Evolutionary conservation across 2,888 invertebrate species (phyloP).

Genomic region (Pyrgus malvae): DNA sequence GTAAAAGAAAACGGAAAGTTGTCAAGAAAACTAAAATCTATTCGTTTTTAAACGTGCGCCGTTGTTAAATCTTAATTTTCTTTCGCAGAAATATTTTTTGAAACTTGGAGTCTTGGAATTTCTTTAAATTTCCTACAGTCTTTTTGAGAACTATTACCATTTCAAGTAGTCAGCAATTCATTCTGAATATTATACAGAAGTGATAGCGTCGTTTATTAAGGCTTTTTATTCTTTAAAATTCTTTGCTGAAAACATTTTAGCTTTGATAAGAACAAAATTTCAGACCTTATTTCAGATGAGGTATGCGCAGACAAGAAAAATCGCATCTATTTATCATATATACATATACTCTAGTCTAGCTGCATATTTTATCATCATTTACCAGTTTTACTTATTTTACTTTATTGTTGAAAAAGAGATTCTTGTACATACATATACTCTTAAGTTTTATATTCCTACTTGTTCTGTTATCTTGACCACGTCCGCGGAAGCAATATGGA

Average conservation of each 20-base stretch:
- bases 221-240: constrained; percentile 9
- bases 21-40: constrained; percentile 31
- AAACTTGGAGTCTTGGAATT: constrained; percentile 10
- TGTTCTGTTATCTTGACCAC: too few relatives aligned
- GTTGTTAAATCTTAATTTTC: constrained; percentile 28
- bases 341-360: too few relatives aligned
- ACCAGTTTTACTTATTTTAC: too few relatives aligned
- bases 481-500: too few relatives aligned
- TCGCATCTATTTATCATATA: too few relatives aligned
- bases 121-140: constrained; percentile 9
- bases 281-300: too few relatives aligned
- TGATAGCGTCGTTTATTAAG: constrained; percentile 5
- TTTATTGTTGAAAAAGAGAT: too few relatives aligned
- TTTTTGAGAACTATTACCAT: constrained; percentile 23
- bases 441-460: too few relatives aligned
- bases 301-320: too few relatives aligned
- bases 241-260: constrained; percentile 3
- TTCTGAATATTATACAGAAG: constrained; percentile 9
- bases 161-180: constrained; percentile 13
- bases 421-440: too few relatives aligned
- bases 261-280: background rate
- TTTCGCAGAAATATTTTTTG: constrained; percentile 23
- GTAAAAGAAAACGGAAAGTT: constrained; percentile 52
- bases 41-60: constrained; percentile 34
- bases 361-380: too few relatives aligned